phyloP scores from a whole-genome alignment of 2,113 vertebrate species.

The Nibea coibor region DNA sequence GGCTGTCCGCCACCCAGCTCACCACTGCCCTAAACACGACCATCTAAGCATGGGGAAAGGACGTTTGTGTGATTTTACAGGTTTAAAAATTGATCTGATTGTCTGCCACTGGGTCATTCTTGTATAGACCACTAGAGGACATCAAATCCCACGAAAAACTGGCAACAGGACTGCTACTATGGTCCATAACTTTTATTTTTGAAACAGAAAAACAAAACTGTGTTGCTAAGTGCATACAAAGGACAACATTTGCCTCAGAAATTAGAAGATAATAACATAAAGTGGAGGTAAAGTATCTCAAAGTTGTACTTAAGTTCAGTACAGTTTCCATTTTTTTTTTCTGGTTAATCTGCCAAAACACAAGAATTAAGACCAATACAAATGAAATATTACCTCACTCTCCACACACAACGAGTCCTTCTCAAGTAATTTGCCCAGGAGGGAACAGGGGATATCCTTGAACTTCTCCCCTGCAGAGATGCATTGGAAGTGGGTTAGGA shows the following conservation, averaged over 20 bases:
- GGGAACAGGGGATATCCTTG: conserved; percentile 16
- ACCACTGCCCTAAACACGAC: conserved; percentile 37
- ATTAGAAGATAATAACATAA: not conserved
- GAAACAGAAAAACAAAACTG: no score
- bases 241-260: no score
- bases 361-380: not conserved
- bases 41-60: conserved; percentile 4
- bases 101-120: not conserved
- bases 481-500: conserved; percentile 30
- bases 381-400: conserved; percentile 21
- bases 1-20: conserved; percentile 43
- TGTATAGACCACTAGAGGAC: not conserved
- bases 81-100: not conserved
- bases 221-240: no score
- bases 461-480: conserved; percentile 41
- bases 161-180: not conserved
- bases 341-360: not conserved
- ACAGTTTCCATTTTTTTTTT: not conserved
- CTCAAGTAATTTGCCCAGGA: conserved; percentile 17
- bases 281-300: not conserved
- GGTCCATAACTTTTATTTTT: no score
- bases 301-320: not conserved
- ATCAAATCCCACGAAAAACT: not conserved
- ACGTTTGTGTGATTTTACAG: no score
- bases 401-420: conserved; percentile 36